phyloP scores from a whole-genome alignment of 2,113 vertebrate species.

The Aphyosemion australe region DNA sequence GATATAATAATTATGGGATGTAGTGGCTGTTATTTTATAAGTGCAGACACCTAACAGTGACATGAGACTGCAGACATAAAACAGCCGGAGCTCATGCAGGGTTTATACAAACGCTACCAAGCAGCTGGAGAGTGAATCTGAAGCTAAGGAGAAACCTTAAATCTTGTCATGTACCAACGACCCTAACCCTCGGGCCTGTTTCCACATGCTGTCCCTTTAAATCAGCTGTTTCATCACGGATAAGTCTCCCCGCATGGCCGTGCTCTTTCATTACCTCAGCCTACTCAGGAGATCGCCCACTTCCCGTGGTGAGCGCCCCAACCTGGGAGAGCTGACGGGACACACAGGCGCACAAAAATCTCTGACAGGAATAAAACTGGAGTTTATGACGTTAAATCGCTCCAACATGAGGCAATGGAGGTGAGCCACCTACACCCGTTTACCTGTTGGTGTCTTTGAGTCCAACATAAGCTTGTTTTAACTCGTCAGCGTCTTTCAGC shows the following conservation, averaged over 20 bases:
- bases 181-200: neutral
- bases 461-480: slow-evolving; percentile 95
- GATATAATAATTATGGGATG: too few species aligned
- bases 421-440: too few species aligned
- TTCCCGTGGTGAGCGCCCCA: slow-evolving; percentile 72
- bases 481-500: slow-evolving; percentile 94
- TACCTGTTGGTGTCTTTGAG: slow-evolving; percentile 97
- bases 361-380: neutral
- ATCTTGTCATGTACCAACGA: neutral
- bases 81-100: slow-evolving; percentile 45
- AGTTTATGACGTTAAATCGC: neutral
- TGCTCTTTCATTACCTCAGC: slow-evolving; percentile 79
- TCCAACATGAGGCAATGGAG: neutral
- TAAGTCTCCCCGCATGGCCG: slow-evolving; percentile 40
- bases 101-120: neutral
- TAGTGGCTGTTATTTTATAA: too few species aligned
- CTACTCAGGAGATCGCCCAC: slow-evolving; percentile 79
- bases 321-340: slow-evolving; percentile 79
- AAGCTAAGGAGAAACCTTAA: too few species aligned
- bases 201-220: too few species aligned
- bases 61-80: neutral
- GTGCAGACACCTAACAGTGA: too few species aligned
- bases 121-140: neutral
- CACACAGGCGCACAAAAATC: slow-evolving; percentile 58
- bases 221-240: slow-evolving; percentile 8